phyloP scores from a whole-genome alignment of 2,888 invertebrate species.

The Drosophila niveifrons region DNA sequence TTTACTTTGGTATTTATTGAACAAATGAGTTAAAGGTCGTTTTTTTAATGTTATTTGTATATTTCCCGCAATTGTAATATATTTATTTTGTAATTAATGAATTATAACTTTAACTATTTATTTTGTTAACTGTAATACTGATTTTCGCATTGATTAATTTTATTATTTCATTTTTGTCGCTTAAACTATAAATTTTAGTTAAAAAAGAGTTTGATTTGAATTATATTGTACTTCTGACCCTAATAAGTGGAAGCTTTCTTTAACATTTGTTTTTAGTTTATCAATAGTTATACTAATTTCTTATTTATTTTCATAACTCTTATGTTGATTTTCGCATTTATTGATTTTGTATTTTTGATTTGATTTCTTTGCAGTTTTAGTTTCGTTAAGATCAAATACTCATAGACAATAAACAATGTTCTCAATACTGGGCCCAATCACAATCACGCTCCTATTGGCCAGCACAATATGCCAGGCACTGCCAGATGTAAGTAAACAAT shows the following conservation, averaged over 20 bases:
- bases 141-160: too few species aligned
- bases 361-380: constrained; percentile 68
- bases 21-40: not conserved
- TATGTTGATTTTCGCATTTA: not conserved
- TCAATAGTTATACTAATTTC: not conserved
- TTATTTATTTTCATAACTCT: not conserved
- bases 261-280: not conserved
- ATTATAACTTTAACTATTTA: too few species aligned
- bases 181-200: too few species aligned
- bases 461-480: constrained; percentile 84
- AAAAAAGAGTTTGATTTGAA: too few species aligned
- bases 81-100: too few species aligned
- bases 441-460: constrained; percentile 81
- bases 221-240: too few species aligned
- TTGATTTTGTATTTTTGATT: not conserved
- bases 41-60: not conserved
- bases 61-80: too few species aligned
- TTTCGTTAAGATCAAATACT: constrained; percentile 51
- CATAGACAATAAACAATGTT: constrained; percentile 77
- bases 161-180: too few species aligned
- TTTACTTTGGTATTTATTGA: not conserved
- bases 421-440: constrained; percentile 80
- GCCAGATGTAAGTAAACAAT: constrained; percentile 85
- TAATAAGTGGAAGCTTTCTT: too few species aligned
- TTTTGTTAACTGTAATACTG: too few species aligned